Base-by-base conservation (phyloP, 2,797 vertebrate genomes). In the Rhodeus uyekii region DNA sequence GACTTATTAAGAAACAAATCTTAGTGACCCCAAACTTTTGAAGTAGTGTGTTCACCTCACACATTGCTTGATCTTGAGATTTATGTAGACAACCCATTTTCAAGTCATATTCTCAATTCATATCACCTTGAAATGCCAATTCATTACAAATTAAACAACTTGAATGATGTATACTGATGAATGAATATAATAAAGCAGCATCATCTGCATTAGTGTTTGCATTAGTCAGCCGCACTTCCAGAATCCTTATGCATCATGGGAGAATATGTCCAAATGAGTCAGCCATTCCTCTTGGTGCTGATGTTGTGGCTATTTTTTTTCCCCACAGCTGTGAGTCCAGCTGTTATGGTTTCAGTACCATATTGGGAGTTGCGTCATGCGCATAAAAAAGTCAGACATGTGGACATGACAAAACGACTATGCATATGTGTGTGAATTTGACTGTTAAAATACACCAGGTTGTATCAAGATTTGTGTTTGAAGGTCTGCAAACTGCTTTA, bases 261-360 rank as follows among this genome's bases (percentile, higher is more conserved):
- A 60, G 39, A 60, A 34, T 39, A 53, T 60, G 38, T 64, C 68
- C 38, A 76, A 60, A 81, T 82, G 58, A 82, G 75, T 85, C 55
- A 76, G 39, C 64, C 64, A 4, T 76, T 83, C 79, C 64, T 78
- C 63, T 76, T 81, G 76, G 81, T 85, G 69, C 76, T 76, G 76
- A 76, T 84, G 73, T 75, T 78, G 68, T 69, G 73, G 74, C 22
- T 16, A 60, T 36, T 76, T 34, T 32, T 61, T 36, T 2, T n/a
- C n/a, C n/a, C 32, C 71, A 9, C 85, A 89, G 85, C 82, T 83
- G 86, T 76, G 32, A 50, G 53, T 86, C 82, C 83, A 84, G 87
- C 82, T 87, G 86, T 83, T 87, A 55, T 64, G 42, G 60, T 65
- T 69, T n/a, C 65, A 68, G 38, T 75, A 65, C 60, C 82, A 84